These are phyloP conservation scores for Sebastes taczanowskii DNA, from an alignment of 2,797 vertebrate species.

Conservation along the genomic window DNA sequence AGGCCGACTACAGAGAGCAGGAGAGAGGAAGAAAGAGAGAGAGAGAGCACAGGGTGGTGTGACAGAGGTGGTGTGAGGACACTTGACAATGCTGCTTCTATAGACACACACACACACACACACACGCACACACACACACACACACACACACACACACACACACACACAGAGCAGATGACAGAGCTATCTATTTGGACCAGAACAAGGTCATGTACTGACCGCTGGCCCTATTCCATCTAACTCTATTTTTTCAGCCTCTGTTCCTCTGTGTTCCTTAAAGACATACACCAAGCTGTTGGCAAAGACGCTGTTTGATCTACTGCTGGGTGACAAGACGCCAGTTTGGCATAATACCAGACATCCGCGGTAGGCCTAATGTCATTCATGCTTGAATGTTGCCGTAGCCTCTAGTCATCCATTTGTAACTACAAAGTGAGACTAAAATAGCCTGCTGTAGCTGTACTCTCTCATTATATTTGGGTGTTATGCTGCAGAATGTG, in stretches of 20 bases:
- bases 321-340: slow-evolving; percentile 20
- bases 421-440: not conserved
- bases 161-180: slow-evolving; percentile 43
- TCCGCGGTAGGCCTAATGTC: not conserved
- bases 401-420: not conserved
- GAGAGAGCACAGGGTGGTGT: not conserved
- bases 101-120: slow-evolving; percentile 1
- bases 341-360: slow-evolving; percentile 15
- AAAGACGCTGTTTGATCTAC: slow-evolving; percentile 21
- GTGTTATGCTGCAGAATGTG: not conserved
- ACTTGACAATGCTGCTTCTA: slow-evolving; percentile 1
- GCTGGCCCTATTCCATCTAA: slow-evolving; percentile 56
- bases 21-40: not conserved
- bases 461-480: not conserved
- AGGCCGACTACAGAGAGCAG: not conserved
- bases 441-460: not conserved
- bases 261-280: slow-evolving; percentile 38
- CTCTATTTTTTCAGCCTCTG: slow-evolving; percentile 5
- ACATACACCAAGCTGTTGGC: slow-evolving; percentile 31
- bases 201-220: slow-evolving; percentile 63
- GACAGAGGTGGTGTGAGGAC: slow-evolving; percentile 37
- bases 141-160: slow-evolving; percentile 9
- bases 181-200: slow-evolving; percentile 56
- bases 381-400: slow-evolving; percentile 1
- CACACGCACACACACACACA: not conserved